Percentiles rank a stretch among this genome's conserved stretches.
phyloP scores from a whole-genome alignment of 2,113 vertebrate genomes.

The Telmatochromis sp. region DNA sequence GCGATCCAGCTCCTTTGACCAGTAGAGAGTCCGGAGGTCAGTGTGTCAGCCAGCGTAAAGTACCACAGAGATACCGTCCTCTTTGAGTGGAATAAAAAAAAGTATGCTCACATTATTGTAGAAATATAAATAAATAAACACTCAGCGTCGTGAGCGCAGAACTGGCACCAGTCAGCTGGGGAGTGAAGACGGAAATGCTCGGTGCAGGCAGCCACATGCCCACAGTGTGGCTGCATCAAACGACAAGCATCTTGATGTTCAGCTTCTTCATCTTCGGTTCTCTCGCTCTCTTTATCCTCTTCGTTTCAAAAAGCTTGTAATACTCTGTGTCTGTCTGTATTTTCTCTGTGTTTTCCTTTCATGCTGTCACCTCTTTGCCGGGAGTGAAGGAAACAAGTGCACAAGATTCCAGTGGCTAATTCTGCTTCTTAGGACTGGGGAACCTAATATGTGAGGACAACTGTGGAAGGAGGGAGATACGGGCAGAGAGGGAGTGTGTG shows the following conservation, averaged over 20 bases:
- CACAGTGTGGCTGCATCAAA: conserved; percentile 39
- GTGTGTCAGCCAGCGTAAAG: conserved; percentile 12
- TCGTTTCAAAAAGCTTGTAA: background rate
- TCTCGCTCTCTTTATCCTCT: background rate
- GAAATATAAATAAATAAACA: background rate
- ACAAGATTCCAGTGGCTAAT: conserved; percentile 62
- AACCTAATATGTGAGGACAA: conserved; percentile 71
- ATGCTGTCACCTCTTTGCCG: background rate
- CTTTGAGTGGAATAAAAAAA: background rate
- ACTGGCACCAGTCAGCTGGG: background rate
- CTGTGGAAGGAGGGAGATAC: conserved; percentile 43
- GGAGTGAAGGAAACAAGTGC: conserved; percentile 53
- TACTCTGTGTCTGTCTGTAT: background rate
- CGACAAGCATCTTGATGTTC: conserved; percentile 5
- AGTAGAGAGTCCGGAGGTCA: conserved; percentile 3
- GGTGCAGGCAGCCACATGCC: conserved; percentile 16
- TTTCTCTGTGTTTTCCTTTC: background rate
- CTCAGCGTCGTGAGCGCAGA: background rate
- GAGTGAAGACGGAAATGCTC: background rate
- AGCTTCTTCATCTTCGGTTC: conserved; percentile 7
- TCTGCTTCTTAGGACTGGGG: conserved; percentile 57
- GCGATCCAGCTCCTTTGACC: background rate
- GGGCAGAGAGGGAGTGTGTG: background rate
- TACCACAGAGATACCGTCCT: background rate
- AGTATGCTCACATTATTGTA: background rate